These are phyloP conservation scores for Ailuropoda melanoleuca DNA, from an alignment of 2,113 vertebrate genomes.

Conservation along the genomic window DNA sequence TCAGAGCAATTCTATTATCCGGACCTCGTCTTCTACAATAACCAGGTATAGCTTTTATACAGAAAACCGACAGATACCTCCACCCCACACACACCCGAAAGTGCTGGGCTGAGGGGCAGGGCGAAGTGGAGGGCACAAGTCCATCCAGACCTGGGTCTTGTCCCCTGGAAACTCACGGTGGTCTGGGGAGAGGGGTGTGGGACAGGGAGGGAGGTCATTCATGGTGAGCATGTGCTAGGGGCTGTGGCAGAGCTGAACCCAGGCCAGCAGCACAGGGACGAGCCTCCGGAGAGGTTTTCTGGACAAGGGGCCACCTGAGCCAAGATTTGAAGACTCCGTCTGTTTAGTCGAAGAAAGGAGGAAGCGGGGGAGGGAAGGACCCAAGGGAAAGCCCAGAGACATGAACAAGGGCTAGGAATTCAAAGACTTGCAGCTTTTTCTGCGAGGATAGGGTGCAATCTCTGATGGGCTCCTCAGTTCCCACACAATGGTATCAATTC, in stretches of 20 bases:
- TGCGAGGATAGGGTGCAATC: neutral
- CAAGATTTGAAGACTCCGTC: neutral
- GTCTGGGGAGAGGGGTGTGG: neutral
- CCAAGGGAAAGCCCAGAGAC: neutral
- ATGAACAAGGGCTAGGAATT: neutral
- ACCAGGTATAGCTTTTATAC: neutral
- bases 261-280: neutral
- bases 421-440: neutral
- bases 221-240: fast-evolving
- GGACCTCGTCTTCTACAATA: neutral
- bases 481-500: neutral
- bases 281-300: neutral
- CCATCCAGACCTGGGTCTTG: neutral
- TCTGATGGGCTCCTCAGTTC: neutral
- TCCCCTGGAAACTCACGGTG: neutral
- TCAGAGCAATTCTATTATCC: neutral
- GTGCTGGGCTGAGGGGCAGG: neutral
- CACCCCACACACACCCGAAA: neutral
- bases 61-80: neutral
- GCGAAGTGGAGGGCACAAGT: fast-evolving
- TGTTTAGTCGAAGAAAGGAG: neutral
- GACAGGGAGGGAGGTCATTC: neutral
- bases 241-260: neutral
- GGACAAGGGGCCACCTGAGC: neutral
- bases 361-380: neutral